Evolutionary conservation across 2,797 vertebrate genomes (phyloP), one percentile per base, ranked within the genome.

Genomic region (Esox lucius): DNA sequence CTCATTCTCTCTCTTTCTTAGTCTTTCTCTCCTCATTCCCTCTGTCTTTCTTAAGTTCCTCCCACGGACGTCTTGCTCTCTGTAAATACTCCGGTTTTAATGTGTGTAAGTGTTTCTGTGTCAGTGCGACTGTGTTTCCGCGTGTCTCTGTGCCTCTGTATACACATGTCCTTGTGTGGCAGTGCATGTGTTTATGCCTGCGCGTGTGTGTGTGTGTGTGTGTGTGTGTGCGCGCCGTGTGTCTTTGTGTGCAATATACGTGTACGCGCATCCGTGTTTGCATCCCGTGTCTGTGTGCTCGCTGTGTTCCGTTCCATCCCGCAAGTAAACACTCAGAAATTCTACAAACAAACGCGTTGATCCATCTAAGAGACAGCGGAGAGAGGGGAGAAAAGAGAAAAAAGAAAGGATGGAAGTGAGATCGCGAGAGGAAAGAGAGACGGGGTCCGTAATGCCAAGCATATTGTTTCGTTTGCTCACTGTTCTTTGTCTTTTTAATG

Each of bases 281-380:
- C 46, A 1, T 26, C n/a, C 2, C 31, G 7, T 48, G 65, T 62
- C n/a, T 75, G 81, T 75, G 81, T 80, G 75, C 86, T 87, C 85
- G 83, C 85, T 93, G 94, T 93, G 94, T 94, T 94, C 89, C 90
- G 92, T 93, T 94, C 92, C 91, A 93, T 95, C 93, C 93, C 92
- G 86, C 92, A 89, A 95, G 95, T 95, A 96, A 96, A 96, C 95
- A 96, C 91, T 93, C 87, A 65, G 78, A 87, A 91, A 87, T 95
- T 96, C 95, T 94, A 96, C 96, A 98, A 98, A 98, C 96, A 97
- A 96, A 97, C 95, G 96, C 92, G 88, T 87, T 94, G 95, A 97
- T 96, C 95, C 96, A 93, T 94, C 95, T 94, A 91, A 92, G 91
- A 95, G 94, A 95, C 93, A 94, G 95, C 86, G 84, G 85, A 48